Conservation (phyloP, 1,140 invertebrate species). For the Anadara kagoshimensis region DNA sequence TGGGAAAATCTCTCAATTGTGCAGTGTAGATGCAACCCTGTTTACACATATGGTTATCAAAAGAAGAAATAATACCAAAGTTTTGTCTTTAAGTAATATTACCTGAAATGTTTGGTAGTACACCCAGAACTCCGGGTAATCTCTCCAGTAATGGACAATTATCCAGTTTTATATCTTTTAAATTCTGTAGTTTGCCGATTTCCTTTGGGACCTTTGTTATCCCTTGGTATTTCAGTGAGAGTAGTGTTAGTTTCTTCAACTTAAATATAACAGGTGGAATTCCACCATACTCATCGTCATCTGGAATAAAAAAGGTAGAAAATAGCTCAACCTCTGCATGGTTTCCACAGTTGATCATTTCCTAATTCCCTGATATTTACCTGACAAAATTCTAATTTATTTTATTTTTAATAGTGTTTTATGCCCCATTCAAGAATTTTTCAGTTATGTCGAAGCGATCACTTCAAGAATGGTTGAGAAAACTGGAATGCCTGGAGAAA, state of each 20-base stretch:
- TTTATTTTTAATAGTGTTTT: constrained; percentile 10
- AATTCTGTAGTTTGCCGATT: constrained; percentile 59
- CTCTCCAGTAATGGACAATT: constrained; percentile 56
- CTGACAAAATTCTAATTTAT: not conserved
- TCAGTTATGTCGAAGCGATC: too few species aligned
- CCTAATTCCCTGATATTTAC: not conserved
- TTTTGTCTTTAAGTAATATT: constrained; percentile 18
- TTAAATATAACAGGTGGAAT: constrained; percentile 59
- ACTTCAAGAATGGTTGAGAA: too few species aligned
- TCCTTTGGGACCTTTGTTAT: constrained; percentile 54
- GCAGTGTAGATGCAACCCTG: not conserved
- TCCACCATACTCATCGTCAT: constrained; percentile 40
- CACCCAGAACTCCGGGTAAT: constrained; percentile 52
- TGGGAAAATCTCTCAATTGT: not conserved
- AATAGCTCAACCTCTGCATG: not conserved
- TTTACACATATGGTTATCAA: not conserved
- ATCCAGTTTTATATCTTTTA: constrained; percentile 44
- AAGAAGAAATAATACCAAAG: not conserved
- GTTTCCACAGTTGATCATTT: not conserved
- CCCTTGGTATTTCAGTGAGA: constrained; percentile 58
- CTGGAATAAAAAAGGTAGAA: not conserved
- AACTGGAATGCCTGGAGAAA: too few species aligned
- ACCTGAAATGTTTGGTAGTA: constrained; percentile 56
- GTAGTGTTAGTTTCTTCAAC: constrained; percentile 45
- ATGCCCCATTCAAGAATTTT: too few species aligned